Evolutionary conservation across 2,113 vertebrate species (phyloP).

Genomic region (Rissa tridactyla): DNA sequence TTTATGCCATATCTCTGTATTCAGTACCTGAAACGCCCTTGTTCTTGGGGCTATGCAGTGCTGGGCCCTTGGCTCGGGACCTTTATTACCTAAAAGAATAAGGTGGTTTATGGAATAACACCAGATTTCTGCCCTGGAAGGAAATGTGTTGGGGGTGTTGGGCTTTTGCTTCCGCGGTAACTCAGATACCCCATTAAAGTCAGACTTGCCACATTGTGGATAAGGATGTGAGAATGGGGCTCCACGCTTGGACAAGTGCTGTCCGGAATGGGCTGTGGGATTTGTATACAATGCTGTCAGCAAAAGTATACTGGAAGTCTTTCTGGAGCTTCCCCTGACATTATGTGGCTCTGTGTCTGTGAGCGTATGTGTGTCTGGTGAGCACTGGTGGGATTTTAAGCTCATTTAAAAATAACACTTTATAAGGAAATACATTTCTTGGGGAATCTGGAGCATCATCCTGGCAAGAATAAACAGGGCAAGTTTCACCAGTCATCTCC

Average conservation of each 20-base stretch:
- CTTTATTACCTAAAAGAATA: background rate
- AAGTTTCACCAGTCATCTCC: background rate
- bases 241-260: background rate
- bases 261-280: background rate
- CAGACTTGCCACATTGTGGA: no score
- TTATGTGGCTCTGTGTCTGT: background rate
- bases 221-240: background rate
- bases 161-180: background rate
- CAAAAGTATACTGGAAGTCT: background rate
- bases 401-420: background rate
- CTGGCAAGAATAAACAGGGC: background rate
- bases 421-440: background rate
- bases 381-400: background rate
- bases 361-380: background rate
- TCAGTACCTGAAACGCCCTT: background rate
- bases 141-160: background rate
- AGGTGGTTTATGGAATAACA: background rate
- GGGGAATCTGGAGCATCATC: background rate
- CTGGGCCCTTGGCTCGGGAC: background rate
- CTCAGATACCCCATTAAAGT: background rate
- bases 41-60: background rate
- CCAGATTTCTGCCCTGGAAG: background rate
- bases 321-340: background rate
- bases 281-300: background rate
- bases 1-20: background rate